A percentile compares a stretch with the other conserved stretches of the same genome.
Evolutionary conservation across 2,888 invertebrate species (phyloP).

Genomic region (Drosophila merina): DNA sequence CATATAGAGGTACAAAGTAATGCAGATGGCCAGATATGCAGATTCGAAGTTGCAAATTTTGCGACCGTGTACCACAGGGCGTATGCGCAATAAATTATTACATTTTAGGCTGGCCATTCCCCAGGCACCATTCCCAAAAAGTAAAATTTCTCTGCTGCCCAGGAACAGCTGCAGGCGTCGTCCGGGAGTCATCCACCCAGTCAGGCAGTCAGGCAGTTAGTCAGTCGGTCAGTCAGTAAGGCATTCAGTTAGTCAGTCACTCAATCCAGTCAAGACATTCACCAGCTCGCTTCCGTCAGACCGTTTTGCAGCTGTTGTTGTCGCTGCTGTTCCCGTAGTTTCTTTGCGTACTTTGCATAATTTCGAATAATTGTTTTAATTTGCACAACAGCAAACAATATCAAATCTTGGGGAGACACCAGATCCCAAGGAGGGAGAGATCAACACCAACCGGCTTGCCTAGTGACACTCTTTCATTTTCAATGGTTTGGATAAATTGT

Average conservation of each 20-base stretch:
- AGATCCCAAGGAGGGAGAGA: slow-evolving; percentile 45
- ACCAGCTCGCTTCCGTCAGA: slow-evolving; percentile 71
- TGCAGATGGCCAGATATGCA: slow-evolving; percentile 17
- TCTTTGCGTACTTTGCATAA: slow-evolving; percentile 71
- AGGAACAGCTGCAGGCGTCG: slow-evolving; percentile 43
- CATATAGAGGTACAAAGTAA: slow-evolving; percentile 29
- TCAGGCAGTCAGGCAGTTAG: slow-evolving; percentile 36
- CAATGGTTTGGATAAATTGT: slow-evolving; percentile 52
- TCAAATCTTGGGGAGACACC: slow-evolving; percentile 41
- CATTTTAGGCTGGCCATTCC: slow-evolving; percentile 21
- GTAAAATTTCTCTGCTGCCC: slow-evolving; percentile 9
- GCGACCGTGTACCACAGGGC: slow-evolving; percentile 35
- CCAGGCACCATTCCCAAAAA: slow-evolving; percentile 2
- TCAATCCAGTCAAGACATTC: slow-evolving; percentile 61
- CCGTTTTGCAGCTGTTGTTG: slow-evolving; percentile 50
- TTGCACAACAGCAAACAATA: slow-evolving; percentile 69
- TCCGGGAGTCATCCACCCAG: slow-evolving; percentile 31
- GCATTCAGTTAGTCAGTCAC: slow-evolving; percentile 42
- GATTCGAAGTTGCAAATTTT: slow-evolving; percentile 8
- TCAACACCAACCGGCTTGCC: slow-evolving; percentile 41
- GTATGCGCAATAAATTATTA: slow-evolving; percentile 46
- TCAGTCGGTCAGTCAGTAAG: slow-evolving; percentile 49
- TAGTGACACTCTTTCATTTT: slow-evolving; percentile 58
- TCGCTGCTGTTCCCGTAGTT: slow-evolving; percentile 40
- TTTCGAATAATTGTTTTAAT: slow-evolving; percentile 71